Conservation (phyloP, 2,888 invertebrate genomes). For the Torymus aiolomorphi region DNA sequence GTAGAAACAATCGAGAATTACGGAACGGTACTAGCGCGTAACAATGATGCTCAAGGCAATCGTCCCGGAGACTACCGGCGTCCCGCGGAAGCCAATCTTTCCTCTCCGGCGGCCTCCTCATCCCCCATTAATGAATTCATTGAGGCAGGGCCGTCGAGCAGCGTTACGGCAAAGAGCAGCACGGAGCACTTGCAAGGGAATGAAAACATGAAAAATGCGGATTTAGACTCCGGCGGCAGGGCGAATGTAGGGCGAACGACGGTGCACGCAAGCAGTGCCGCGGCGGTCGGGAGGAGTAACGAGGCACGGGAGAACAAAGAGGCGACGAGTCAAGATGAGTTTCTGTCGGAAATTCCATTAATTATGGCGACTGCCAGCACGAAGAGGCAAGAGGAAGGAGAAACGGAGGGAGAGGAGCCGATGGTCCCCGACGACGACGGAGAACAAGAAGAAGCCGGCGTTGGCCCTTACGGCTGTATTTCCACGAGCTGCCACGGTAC, state of each 20-base stretch:
- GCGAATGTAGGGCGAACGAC: background rate
- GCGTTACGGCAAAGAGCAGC: background rate
- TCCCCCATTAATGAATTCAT: constrained; percentile 18
- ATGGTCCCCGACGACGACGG: background rate
- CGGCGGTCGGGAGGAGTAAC: background rate
- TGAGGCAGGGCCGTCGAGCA: no score
- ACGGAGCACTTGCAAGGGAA: background rate
- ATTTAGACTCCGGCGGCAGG: no score
- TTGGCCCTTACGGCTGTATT: background rate
- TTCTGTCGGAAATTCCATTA: constrained; percentile 29
- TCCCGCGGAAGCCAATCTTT: no score
- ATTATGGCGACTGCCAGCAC: background rate
- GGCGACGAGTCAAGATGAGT: no score
- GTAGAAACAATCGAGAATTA: background rate
- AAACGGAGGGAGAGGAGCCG: background rate
- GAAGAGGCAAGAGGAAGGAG: background rate
- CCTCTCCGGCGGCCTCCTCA: no score
- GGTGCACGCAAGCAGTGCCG: no score
- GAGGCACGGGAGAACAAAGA: constrained; percentile 7
- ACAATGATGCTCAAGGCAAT: no score
- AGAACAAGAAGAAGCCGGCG: background rate
- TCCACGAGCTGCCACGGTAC: background rate
- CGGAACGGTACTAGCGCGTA: background rate
- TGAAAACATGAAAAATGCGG: background rate
- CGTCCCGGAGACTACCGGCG: no score